phyloP scores from a whole-genome alignment of 2,797 vertebrate species.

The Enteromius mattozi region DNA sequence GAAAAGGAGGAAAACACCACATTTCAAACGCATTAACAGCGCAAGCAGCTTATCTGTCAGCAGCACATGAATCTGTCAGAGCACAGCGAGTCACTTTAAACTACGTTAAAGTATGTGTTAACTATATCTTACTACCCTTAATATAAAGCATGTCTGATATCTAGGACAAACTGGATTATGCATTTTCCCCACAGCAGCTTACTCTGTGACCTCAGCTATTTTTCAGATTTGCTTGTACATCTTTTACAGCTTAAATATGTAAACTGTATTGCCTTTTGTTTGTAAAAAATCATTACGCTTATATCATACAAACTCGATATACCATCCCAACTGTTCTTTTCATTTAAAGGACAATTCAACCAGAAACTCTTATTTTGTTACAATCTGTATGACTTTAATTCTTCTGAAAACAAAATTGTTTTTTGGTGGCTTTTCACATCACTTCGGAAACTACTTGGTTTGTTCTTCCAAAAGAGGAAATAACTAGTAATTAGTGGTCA shows the following conservation, averaged over 20 bases:
- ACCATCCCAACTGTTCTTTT: not conserved
- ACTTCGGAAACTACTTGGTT: too few species aligned
- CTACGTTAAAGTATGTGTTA: too few species aligned
- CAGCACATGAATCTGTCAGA: too few species aligned
- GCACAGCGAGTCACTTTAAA: too few species aligned
- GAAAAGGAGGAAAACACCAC: not conserved
- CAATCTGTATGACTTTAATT: not conserved
- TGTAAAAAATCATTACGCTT: too few species aligned
- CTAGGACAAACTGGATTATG: not conserved
- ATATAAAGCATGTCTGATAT: not conserved
- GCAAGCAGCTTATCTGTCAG: too few species aligned
- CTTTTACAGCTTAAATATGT: not conserved
- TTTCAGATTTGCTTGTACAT: not conserved
- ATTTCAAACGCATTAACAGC: not conserved
- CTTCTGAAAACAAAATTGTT: not conserved
- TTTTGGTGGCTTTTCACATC: too few species aligned
- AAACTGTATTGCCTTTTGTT: not conserved
- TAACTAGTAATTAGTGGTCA: too few species aligned
- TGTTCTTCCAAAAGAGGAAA: too few species aligned
- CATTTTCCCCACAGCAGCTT: not conserved
- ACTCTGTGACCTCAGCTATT: not conserved
- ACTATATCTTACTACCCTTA: too few species aligned
- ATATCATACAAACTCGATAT: not conserved
- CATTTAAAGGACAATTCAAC: not conserved
- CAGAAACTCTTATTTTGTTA: not conserved